Evolutionary conservation across 2,797 vertebrate species (phyloP), one percentile per base, ranked within the genome.

Genomic region (Pelodytes ibericus): DNA sequence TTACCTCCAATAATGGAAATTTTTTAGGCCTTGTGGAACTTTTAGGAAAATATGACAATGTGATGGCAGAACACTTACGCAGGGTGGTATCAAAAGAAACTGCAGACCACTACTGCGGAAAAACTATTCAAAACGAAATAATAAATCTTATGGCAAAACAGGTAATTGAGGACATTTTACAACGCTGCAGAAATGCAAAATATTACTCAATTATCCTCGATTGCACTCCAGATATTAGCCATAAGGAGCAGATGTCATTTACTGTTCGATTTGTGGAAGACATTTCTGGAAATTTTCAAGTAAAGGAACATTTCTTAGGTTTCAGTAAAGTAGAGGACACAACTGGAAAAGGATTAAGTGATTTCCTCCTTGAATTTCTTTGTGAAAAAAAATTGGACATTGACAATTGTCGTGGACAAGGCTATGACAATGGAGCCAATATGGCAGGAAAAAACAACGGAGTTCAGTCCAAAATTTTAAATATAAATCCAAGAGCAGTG

Each of bases 101-200:
- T 10, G 60, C 30, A 33, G 60, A 39, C 30, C 4, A 36, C 30
- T 63, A 63, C 60, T 63, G 60, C 15, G 30, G n/a, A 36, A 63
- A 63, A 36, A 39, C 60, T 4, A 39, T 58, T 58, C 4, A 58
- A 58, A 58, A 58, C 26, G 24, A 58, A 58, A 58, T 26, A 2
- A 61, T 44, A 44, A 44, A 44, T 16, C 41, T n/a, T 6, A 44
- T 2, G 41, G 41, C 41, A 44, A 44, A 58, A 58, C 56, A 58
- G 56, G 56, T 58, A 58, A 25, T 58, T 58, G 56, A 58, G 20
- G 22, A 58, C 22, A 58, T 58, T 58, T 58, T 58, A 27, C 22
- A 25, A 27, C 22, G 56, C 24, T 58, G 16, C 15, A 26, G 57
- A 27, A 59, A 26, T 3, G 57, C 57, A 59, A 59, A 59, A 27